phyloP scores from a whole-genome alignment of 1,140 invertebrate species.

The Eurytemora carolleeae region DNA sequence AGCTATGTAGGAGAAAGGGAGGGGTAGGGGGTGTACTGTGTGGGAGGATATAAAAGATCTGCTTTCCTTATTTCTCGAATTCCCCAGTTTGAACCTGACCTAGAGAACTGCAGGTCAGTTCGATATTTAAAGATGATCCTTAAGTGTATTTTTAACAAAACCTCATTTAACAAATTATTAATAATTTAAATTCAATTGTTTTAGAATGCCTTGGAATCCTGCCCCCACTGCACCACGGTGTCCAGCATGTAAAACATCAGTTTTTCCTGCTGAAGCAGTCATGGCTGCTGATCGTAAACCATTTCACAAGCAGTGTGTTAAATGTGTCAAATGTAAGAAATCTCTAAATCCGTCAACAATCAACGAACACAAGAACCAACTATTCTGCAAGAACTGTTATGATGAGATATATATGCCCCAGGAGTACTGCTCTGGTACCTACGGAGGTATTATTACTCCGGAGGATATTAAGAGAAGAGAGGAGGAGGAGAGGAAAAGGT shows the following conservation, averaged over 20 bases:
- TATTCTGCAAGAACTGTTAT: constrained; percentile 13
- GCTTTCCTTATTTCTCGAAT: too few species aligned
- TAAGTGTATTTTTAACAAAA: too few species aligned
- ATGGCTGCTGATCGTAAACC: constrained; percentile 12
- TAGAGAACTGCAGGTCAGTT: too few species aligned
- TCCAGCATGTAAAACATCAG: constrained; percentile 11
- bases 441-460: constrained; percentile 2
- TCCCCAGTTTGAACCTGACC: too few species aligned
- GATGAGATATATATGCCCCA: constrained; percentile 4
- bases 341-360: constrained; percentile 3
- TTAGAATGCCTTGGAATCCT: too few species aligned
- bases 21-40: too few species aligned
- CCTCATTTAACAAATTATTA: too few species aligned
- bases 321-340: constrained; percentile 1
- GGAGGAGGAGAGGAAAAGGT: neutral
- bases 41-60: too few species aligned
- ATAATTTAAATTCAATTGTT: too few species aligned
- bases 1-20: too few species aligned
- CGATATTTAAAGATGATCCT: too few species aligned
- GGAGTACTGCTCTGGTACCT: neutral
- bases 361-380: constrained; percentile 9
- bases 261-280: constrained; percentile 8
- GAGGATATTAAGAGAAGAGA: constrained; percentile 6
- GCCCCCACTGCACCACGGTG: neutral
- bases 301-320: constrained; percentile 7